Base-by-base conservation (phyloP, 2,113 vertebrate species). In the Zosterops pallidus region DNA sequence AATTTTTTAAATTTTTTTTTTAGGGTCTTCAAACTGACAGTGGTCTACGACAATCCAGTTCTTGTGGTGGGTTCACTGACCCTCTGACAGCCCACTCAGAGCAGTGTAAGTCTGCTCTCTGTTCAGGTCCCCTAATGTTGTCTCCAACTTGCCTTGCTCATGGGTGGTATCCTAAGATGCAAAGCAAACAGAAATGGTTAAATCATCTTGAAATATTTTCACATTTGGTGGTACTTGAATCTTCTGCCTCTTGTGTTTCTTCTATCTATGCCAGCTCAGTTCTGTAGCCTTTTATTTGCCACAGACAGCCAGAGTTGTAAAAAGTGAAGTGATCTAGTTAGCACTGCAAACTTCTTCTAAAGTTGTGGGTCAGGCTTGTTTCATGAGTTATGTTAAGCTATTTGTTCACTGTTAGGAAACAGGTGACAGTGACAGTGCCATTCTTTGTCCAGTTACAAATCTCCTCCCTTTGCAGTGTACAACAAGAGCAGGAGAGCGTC, bases 51-150 rank as follows among this genome's bases (percentile, higher is more conserved):
- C 98, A 98, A 1, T 98, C 99, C 83, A 98, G 98, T 97, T 99
- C 99, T 21, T 98, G 98, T 10, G 97, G 98, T 79, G 99, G 98
- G 28, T 99, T 99, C 95, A 97, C 98, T 12, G 99, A 99, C 63
- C 98, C 98, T 5, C 25, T 98, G 86, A 93, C 98, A 92, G 97
- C 97, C 85, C 98, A 97, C 82, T 98, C 98, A 67, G 98, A 99
- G 35, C 97, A 98, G 91, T 39, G 99, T 99, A 97, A 98, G 98
- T 95, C 33, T 92, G 65, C 63, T 18, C 2, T 76, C 42, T 82
- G 23, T 18, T 60, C 72, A 71, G 19, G 11, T 63, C 42, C 47
- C 62, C 31, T 35, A 4, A 37, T 41, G 47, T n/a, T 60, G 42
- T 46, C n/a, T 56, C 39, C 72, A 18, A 47, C 67, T 74, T 80